Base-by-base conservation (phyloP, 2,113 vertebrate species). In the Ia io region DNA sequence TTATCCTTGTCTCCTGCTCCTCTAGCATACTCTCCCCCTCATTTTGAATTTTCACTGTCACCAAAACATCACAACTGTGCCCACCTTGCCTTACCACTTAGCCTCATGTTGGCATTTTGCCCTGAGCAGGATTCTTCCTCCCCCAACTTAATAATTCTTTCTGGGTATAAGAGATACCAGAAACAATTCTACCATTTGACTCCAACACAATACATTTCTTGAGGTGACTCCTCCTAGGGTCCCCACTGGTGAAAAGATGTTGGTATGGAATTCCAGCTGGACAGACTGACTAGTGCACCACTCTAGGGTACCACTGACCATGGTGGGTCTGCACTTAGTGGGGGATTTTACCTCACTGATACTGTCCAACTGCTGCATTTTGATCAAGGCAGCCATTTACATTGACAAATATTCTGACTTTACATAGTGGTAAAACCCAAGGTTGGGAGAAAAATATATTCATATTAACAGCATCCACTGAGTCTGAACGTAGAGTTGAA, bases 351-450 rank as follows among this genome's bases (percentile, higher is more conserved):
- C 59, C 35, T 63, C 22, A 22, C 35, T 5, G 22, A 79, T 77
- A 32, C 18, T 59, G 51, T 49, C 40, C 6, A 78, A 3, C 30
- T 88, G 25, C 32, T 51, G 8, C 22, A 49, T 2, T 3, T 69
- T 95, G 61, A 63, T 92, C 76, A 93, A 96, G 28, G 61, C 67
- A 95, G 71, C 40, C 95, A 93, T 93, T 90, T 93, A 30, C 96
- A 79, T 78, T 96, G 89, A 83, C 83, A 91, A 7, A 71, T 0
- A 47, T 90, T 97, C 77, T 73, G 71, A 96, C 69, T 90, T 67
- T 12, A 78, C 42, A 9, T 94, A 61, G 65, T 79, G 35, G 18
- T 1, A 37, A 97, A 56, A 77, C 18, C 28, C 88, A 49, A 53
- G 25, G 53, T 17, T 16, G 20, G 30, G 6, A 51, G 22, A 80